Base-by-base conservation (phyloP, 2,888 invertebrate genomes). In the Druceiella hillmani region DNA sequence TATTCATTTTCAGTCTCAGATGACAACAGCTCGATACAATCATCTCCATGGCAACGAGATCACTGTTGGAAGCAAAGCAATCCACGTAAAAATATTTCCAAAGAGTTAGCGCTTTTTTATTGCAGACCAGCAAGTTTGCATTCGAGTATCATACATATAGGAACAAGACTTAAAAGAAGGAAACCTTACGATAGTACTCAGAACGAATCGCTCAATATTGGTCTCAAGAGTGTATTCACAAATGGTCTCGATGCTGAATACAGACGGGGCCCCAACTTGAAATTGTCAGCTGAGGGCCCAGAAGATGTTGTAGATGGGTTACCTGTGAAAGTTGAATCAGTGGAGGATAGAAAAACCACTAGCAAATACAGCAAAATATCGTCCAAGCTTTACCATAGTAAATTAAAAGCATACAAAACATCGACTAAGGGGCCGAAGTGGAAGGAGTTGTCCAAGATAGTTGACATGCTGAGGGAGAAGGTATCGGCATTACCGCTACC, bases 1-100 rank as follows among this genome's bases (percentile, higher is more conserved):
- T 33, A 29, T 42, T 29, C 38, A 28, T 46, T 60, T 61, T 33
- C 52, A 83, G 83, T 86, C 66, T 88, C 89, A 55, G 90, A 90
- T 73, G 90, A 90, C 66, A 90, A 88, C 69, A 87, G 87, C 58
- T 90, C 89, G 49, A 79, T 90, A 59, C 88, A 89, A 63, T 89
- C 89, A 50, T 90, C 89, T 55, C 90, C 89, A 44, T 89, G 89
- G 87, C 87, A 88, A 66, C 78, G 89, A 52, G 89, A 90, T 65
- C 88, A 88, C 67, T 84, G 85, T 59, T 90, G 89, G 87, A 89
- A 89, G 64, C 89, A 89, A 64, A 70, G 80, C 47, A 73, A 78
- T 49, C 89, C 89, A 40, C 79, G 81, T 53, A 79, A 79, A 49
- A 79, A 83, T 60, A 70, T 81, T 48, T 82, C 84, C 58, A 80